Percentiles rank a stretch among this genome's conserved stretches.
These are phyloP conservation scores for Aphelinus certus DNA, from an alignment of 1,140 invertebrate species.

Conservation along the genomic window DNA sequence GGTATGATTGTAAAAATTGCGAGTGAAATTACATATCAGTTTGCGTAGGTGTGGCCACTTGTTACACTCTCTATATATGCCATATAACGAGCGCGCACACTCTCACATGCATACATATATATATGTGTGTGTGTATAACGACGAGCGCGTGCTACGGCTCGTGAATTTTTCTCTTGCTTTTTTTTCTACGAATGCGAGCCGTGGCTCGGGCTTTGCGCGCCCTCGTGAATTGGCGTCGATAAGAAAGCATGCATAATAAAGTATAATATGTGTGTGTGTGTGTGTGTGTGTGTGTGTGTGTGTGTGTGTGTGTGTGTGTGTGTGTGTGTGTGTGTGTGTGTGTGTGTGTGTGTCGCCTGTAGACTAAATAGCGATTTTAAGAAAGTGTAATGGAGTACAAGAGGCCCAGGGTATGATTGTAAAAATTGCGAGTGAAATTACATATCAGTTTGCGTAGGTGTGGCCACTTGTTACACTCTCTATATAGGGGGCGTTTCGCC, in stretches of 20 bases:
- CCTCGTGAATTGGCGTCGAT: constrained; percentile 1
- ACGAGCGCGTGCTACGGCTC: not conserved
- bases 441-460: constrained; percentile 19
- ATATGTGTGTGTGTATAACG: not conserved
- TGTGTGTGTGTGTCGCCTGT: too few relatives aligned
- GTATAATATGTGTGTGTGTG: not conserved
- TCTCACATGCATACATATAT: too few relatives aligned
- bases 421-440: constrained; percentile 23
- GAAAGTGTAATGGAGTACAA: constrained; percentile 5
- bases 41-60: constrained; percentile 21
- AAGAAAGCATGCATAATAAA: constrained; percentile 1
- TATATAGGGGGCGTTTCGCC: too few relatives aligned
- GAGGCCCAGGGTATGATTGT: constrained; percentile 11
- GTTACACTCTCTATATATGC: not conserved
- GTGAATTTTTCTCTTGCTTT: not conserved
- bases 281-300: too few relatives aligned
- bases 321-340: too few relatives aligned
- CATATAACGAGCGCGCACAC: not conserved
- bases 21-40: constrained; percentile 14
- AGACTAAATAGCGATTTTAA: constrained; percentile 11
- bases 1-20: constrained; percentile 25
- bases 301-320: too few relatives aligned
- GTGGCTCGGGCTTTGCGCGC: too few relatives aligned
- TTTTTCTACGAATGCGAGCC: not conserved
- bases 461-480: not conserved